A percentile compares a stretch with the other conserved stretches of the same genome.
Conservation (phyloP, 1,140 invertebrate genomes). For the Drosophila arizonae region DNA sequence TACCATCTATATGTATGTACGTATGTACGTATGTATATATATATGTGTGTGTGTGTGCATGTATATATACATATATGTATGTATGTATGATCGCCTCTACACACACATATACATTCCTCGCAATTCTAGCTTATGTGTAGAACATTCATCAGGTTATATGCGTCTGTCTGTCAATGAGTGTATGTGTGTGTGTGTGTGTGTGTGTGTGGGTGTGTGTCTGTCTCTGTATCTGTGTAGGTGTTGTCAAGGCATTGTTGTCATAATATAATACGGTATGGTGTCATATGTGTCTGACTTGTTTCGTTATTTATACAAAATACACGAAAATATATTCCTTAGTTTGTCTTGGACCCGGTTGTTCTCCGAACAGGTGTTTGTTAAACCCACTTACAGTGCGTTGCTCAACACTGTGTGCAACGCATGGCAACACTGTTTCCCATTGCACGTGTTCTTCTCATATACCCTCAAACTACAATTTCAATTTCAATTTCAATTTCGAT, state of each 20-base stretch:
- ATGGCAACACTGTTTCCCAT: conserved; percentile 22
- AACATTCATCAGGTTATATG: conserved; percentile 31
- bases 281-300: conserved; percentile 12
- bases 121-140: conserved; percentile 18
- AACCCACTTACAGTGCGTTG: conserved; percentile 15
- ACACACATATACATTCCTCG: conserved; percentile 20
- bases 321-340: conserved; percentile 69
- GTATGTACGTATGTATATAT: conserved; percentile 18
- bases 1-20: conserved; percentile 32
- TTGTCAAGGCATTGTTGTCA: conserved; percentile 32
- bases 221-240: background rate
- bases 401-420: conserved; percentile 19
- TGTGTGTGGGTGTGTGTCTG: conserved; percentile 4
- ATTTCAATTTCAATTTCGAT: conserved; percentile 17
- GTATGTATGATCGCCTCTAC: conserved; percentile 24
- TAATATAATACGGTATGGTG: conserved; percentile 4
- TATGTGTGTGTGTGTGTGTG: conserved; percentile 18
- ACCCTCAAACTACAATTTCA: conserved; percentile 71
- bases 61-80: conserved; percentile 3
- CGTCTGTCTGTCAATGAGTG: conserved; percentile 4
- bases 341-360: conserved; percentile 77
- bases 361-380: conserved; percentile 64
- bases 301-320: conserved; percentile 54
- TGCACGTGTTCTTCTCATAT: conserved; percentile 24
- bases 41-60: conserved; percentile 6